These are phyloP conservation scores for Lycocerus yunnanus DNA, from an alignment of 2,888 invertebrate species.

Conservation along the genomic window DNA sequence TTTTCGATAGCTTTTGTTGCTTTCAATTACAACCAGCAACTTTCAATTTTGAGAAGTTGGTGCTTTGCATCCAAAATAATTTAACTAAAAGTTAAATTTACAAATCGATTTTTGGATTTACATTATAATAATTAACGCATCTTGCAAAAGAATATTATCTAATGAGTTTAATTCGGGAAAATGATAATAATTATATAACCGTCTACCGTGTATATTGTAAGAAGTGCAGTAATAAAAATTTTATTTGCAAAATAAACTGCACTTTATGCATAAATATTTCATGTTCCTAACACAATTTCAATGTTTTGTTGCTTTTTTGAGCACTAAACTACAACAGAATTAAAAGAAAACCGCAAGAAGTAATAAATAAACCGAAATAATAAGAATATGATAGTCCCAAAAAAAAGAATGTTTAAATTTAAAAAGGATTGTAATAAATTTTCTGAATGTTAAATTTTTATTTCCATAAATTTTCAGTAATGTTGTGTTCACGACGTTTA, in stretches of 20 bases:
- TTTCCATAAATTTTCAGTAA: neutral
- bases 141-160: neutral
- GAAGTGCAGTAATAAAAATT: neutral
- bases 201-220: too few species aligned
- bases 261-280: neutral
- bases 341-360: neutral
- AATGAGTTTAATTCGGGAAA: neutral
- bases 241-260: neutral
- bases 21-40: neutral
- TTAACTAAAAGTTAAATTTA: neutral
- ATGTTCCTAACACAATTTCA: neutral
- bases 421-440: neutral
- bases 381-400: neutral
- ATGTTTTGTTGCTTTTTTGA: neutral
- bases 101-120: neutral
- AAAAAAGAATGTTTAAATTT: neutral
- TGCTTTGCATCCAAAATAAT: neutral
- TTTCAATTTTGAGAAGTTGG: neutral
- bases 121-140: neutral
- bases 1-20: slow-evolving; percentile 1
- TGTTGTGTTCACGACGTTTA: neutral
- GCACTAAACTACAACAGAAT: neutral
- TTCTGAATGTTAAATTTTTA: neutral
- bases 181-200: neutral
- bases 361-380: neutral